Base-by-base conservation (phyloP, 1,140 invertebrate genomes). In the Drosophila pruinosa region DNA sequence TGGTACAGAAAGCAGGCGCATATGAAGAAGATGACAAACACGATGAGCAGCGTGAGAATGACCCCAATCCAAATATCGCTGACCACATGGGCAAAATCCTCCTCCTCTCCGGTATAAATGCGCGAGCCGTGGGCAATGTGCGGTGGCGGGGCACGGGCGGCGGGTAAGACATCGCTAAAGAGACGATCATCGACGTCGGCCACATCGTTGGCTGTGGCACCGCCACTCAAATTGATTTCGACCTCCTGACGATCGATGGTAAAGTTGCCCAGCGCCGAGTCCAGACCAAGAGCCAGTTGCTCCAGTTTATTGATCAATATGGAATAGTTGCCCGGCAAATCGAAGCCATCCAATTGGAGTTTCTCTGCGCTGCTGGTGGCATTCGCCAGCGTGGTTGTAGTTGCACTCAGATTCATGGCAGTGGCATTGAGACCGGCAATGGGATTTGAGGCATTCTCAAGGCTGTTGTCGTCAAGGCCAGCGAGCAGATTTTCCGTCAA, bases 21-120 rank as follows among this genome's bases (percentile, higher is more conserved):
- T 76, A 94, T 93, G 78, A 93, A 94, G 71, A 93, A 94, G 53
- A 94, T 92, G 73, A 93, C 93, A 70, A 92, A 93, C 3, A 94
- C 89, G 4, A 94, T 93, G 76, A 94, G 92, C 12, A 94, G 80
- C 2, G 93, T 93, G 0, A 94, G 88, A 4, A 94, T 93, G 21
- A 94, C 92, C 2, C 93, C 93, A n/a, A 94, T 93, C 93, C 93
- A 94, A 19, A 94, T 92, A 68, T 94, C 94, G 26, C 93, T 92
- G 34, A 92, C 88, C 7, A 91, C 78, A 34, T 86, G 77, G 0
- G 86, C 73, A 43, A 91, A 91, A 26, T 92, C 91, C 48, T 86
- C 90, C 38, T 89, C 90, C 8, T 91, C 72, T 19, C 83, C 89
- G 0, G 78, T 88, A 8, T 64, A 88, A 19, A 89, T 71, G 15